Base-by-base conservation (phyloP, 2,113 vertebrate genomes). In the Phalacrocorax brasilianus region DNA sequence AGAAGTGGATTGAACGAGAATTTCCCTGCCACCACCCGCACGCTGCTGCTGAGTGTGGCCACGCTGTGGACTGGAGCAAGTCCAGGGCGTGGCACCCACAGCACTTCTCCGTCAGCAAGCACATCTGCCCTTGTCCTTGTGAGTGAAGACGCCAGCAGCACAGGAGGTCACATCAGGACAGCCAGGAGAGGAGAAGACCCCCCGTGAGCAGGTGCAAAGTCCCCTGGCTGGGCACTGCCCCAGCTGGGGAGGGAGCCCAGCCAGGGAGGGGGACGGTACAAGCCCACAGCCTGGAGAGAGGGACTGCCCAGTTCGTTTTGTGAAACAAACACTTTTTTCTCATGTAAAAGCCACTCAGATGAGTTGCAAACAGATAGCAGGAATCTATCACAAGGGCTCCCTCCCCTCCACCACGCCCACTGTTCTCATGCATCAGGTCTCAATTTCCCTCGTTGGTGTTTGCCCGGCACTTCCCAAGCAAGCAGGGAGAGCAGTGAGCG, bases 401-500 rank as follows among this genome's bases (percentile, higher is more conserved):
- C 47, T 59, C 49, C 40, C 44, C 17, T 61, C 28, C 30, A 13
- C 24, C 9, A 0, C 24, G 28, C 56, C 40, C 42, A 3, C 3
- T 2, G 4, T 49, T 19, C 75, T 85, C 78, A 62, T 4, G 0
- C 49, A 9, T 4, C 2, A 1, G 14, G 38, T 45, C 92, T 85
- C 88, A n/a, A 82, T 90, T 93, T 77, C 80, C 73, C 59, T 66
- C 14, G 4, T 6, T 11, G 11, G 28, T 0, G 0, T 30, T 73
- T 84, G 40, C 81, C 73, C 0, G 0, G 42, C 23, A 32, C 52
- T 85, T 85, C 70, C 83, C 0, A 0, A 71, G 88, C 68, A 19
- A 61, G 55, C 5, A 0, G 44, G 79, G 63, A 50, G 73, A 56
- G 81, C 8, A 0, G 53, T 0, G 0, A 55, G 52, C 20, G 4